Evolutionary conservation across 1,140 invertebrate genomes (phyloP), one percentile per base, ranked within the genome.

Genomic region (Dicyema japonicum): DNA sequence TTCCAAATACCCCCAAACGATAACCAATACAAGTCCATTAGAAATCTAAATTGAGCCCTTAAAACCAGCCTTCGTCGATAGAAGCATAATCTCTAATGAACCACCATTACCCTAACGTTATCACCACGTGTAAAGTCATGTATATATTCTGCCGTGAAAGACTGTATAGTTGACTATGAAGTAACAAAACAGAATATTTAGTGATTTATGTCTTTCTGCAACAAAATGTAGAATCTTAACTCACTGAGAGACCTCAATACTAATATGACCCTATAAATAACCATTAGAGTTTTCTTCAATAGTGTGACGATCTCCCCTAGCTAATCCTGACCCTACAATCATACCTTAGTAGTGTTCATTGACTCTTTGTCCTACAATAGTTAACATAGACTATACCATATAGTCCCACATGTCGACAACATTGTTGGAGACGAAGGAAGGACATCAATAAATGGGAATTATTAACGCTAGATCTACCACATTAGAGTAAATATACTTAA

Each of bases 201-300:
- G 3, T 46, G 30, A 5, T 50, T 36, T 11, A 78, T 46, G 39
- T 66, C 60, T 1, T 40, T 30, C 16, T n/a, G 57, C 54, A 8
- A 78, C 44, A 15, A 78, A 55, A 2, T 61, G 42, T 4, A 80
- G 43, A 38, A 72, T 60, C 1, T 59, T 60, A 0, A 68, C 65
- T 71, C 71, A 80, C 40, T 78, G 71, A 0, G 72, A 76, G 2
- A 80, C 69, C 5, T 78, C 56, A 2, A 78, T 63, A n/a, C 50
- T 49, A 29, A 26, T 32, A 35, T n/a, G n/a, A n/a, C n/a, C n/a
- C n/a, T n/a, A n/a, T n/a, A n/a, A n/a, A n/a, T n/a, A n/a, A n/a
- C n/a, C n/a, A n/a, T n/a, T n/a, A n/a, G n/a, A n/a, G n/a, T n/a
- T n/a, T n/a, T n/a, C n/a, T n/a, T n/a, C n/a, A n/a, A n/a, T n/a